Conservation (phyloP, 2,888 invertebrate species). For the Macrophya alboannulata region DNA sequence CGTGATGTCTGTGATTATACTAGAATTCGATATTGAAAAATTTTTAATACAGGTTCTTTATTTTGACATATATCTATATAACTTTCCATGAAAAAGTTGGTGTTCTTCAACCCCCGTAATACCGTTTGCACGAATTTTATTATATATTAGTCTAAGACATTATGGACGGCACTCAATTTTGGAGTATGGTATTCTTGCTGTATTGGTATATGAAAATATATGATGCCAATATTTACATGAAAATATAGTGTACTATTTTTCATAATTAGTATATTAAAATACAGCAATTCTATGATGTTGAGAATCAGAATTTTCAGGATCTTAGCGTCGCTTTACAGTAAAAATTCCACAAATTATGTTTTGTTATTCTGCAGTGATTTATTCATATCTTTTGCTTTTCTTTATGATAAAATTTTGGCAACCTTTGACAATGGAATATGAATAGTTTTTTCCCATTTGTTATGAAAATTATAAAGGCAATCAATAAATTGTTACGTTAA, state of each 20-base stretch:
- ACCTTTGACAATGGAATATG: conserved; percentile 32
- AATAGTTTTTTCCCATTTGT: conserved; percentile 30
- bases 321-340: conserved; percentile 32
- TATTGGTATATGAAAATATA: conserved; percentile 74
- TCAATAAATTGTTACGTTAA: conserved; percentile 52
- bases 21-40: conserved; percentile 30
- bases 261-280: conserved; percentile 71
- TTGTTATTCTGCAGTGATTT: conserved; percentile 31
- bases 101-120: neutral
- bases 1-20: conserved; percentile 43
- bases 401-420: conserved; percentile 11
- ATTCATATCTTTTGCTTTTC: conserved; percentile 15
- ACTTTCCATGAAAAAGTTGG: neutral
- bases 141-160: conserved; percentile 28
- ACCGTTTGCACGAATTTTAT: conserved; percentile 32
- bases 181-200: conserved; percentile 72
- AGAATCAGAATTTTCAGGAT: conserved; percentile 42
- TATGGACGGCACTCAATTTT: conserved; percentile 63
- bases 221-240: conserved; percentile 77
- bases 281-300: conserved; percentile 72
- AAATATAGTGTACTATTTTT: conserved; percentile 74
- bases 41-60: neutral
- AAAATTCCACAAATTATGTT: conserved; percentile 22
- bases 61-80: conserved; percentile 21
- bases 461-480: conserved; percentile 51